Base-by-base conservation (phyloP, 2,113 vertebrate species). In the Crotalus viridis region DNA sequence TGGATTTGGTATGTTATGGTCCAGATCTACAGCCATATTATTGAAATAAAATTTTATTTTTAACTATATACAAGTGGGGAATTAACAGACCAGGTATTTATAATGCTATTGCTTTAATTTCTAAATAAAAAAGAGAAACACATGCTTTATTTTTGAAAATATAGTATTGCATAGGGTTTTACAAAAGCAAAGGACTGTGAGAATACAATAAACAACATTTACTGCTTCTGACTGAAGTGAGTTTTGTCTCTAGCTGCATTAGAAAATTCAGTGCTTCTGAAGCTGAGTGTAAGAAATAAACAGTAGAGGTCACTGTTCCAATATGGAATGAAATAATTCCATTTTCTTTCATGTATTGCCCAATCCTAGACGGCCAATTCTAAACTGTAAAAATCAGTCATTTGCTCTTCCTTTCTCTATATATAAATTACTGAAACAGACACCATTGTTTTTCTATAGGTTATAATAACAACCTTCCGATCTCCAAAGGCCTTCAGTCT, bases 281-380 rank as follows among this genome's bases (percentile, higher is more conserved):
- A 94, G 43, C 57, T 56, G 43, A 91, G 87, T 90, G 6, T 88
- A 9, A 15, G 87, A 81, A 59, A 22, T 0, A 85, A 93, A 90
- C 97, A 96, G 96, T 95, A 98, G 97, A 97, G 97, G 97, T 97
- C 96, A 93, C 96, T 96, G 92, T 93, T 15, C 86, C 61, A 94
- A 96, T 95, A 91, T 90, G 5, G 86, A 85, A 91, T 12, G 5
- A 10, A 94, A 85, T 1, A 33, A 3, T 8, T 2, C 90, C 92
- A 33, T 69, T 39, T 94, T 26, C 0, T 90, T 89, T 88, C 92
- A 87, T 46, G 55, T 0, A 0, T 87, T 8, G 93, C 13, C 85
- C 93, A 88, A 91, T 93, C 74, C 56, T 87, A 95, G 92, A 91
- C 8, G 9, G 1, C 8, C 48, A 51, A 51, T 51, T 1, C 91